Base-by-base conservation (phyloP, 2,888 invertebrate species). In the Clunio marinus region DNA sequence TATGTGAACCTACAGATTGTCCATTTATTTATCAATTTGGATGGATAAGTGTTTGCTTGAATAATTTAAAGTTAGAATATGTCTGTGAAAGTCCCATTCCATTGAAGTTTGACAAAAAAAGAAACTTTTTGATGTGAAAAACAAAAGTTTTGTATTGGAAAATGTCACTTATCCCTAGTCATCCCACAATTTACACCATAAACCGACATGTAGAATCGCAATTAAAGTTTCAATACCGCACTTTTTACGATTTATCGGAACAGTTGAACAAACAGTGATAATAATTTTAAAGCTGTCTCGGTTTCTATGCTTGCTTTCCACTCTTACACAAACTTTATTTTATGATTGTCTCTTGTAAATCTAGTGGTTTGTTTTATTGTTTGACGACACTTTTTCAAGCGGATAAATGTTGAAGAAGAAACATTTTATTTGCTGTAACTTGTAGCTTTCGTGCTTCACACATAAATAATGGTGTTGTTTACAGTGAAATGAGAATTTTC, bases 151-250 rank as follows among this genome's bases (percentile, higher is more conserved):
- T 8, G 32, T 41, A 10, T n/a, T n/a, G n/a, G n/a, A n/a, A n/a
- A n/a, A n/a, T n/a, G n/a, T 5, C 41, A 41, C 41, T 3, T 15
- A n/a, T 41, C 32, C n/a, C 41, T 41, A 15, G 41, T 41, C 41
- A 41, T 15, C 41, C 41, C 41, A 41, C 10, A 13, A 15, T n/a
- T 41, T n/a, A 41, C n/a, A n/a, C n/a, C n/a, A n/a, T n/a, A n/a
- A n/a, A n/a, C 41, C 4, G 41, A 41, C 41, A 41, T 41, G 41
- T 10, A 41, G 2, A 41, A 41, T 15, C 15, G 41, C 41, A 41
- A 41, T 41, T 41, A 41, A 41, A 41, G 41, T 41, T 41, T 41
- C 41, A 41, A 41, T 41, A 41, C 41, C 41, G 41, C 41, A 41
- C n/a, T n/a, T 41, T 32, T 41, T 41, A 10, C 15, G 41, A n/a